Percentiles rank a stretch among this genome's conserved stretches.
phyloP scores from a whole-genome alignment of 1,140 invertebrate species.

The Hypothenemus hampei region DNA sequence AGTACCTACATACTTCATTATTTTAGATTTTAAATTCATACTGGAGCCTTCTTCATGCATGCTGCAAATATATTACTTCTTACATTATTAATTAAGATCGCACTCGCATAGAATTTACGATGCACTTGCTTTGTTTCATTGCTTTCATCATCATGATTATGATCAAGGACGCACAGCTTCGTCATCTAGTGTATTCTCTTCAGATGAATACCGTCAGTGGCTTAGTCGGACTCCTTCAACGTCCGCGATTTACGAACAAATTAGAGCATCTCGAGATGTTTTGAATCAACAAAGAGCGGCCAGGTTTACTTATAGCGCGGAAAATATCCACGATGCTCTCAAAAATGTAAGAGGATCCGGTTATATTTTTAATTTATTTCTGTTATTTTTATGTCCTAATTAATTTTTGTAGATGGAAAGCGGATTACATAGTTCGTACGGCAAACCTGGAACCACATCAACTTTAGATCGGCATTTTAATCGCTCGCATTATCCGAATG shows the following conservation, averaged over 20 bases:
- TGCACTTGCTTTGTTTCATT: constrained; percentile 20
- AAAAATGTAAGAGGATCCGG: constrained; percentile 58
- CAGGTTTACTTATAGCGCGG: constrained; percentile 81
- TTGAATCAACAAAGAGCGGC: constrained; percentile 61
- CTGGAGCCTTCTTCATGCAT: too few relatives aligned
- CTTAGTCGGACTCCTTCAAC: constrained; percentile 83
- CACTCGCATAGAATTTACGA: too few relatives aligned
- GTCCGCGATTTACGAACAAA: constrained; percentile 85
- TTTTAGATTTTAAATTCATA: too few relatives aligned
- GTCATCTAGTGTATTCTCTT: constrained; percentile 76
- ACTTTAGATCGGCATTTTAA: constrained; percentile 52
- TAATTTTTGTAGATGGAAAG: constrained; percentile 54
- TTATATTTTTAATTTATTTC: not conserved
- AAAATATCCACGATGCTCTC: constrained; percentile 79
- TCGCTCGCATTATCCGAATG: constrained; percentile 44
- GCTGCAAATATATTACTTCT: too few relatives aligned
- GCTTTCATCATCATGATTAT: constrained; percentile 25
- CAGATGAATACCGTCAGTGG: constrained; percentile 88
- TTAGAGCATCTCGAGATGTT: constrained; percentile 66
- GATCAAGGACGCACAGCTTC: constrained; percentile 58
- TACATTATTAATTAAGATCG: too few relatives aligned
- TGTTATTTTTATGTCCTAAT: not conserved
- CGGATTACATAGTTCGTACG: constrained; percentile 54
- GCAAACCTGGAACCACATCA: constrained; percentile 49
- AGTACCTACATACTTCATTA: too few relatives aligned